Evolutionary conservation across 2,797 vertebrate genomes (phyloP), one percentile per base, ranked within the genome.

Genomic region (Nyctibius grandis): DNA sequence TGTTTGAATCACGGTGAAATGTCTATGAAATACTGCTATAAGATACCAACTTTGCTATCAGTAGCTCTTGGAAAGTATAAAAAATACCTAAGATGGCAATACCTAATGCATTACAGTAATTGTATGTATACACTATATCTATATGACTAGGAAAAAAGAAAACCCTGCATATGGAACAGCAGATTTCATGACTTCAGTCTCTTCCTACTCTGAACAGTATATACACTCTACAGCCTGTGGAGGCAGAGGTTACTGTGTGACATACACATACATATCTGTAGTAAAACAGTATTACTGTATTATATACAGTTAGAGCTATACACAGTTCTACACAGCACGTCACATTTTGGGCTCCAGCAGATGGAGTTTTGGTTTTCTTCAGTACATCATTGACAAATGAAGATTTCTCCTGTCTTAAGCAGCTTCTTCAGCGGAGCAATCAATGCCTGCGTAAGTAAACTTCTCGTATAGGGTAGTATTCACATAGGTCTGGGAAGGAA

Each of bases 391-490:
- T 15, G n/a, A 44, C 29, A 70, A 75, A 38, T 26, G 74, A 70
- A 54, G 68, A 40, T 40, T 64, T 40, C 13, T 69, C 47, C 64
- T 5, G 2, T 87, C 57, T 97, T 97, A 99, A 82, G 98, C 98
- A 33, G 98, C 98, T 93, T 99, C 99, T 97, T 99, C 99, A 45
- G 99, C 99, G 2, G 98, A 99, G 87, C 99, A 99, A 95, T 99
- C 99, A 26, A 99, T 99, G 77, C 98, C 98, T 9, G 98, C 99
- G 0, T 99, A 99, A 92, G 99, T 98, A 92, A 99, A 99, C 97
- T 99, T 99, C 97, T 99, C 99, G 6, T 99, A 99, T 9, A 99
- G 97, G 4, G 98, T 99, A 21, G 99, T 99, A 81, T 99, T 99
- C 94, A 99, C 99, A 1, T 99, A 99, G 28, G 98, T 99, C 99